Evolutionary conservation across 2,797 vertebrate genomes (phyloP).

Genomic region (Esox masquinongy): DNA sequence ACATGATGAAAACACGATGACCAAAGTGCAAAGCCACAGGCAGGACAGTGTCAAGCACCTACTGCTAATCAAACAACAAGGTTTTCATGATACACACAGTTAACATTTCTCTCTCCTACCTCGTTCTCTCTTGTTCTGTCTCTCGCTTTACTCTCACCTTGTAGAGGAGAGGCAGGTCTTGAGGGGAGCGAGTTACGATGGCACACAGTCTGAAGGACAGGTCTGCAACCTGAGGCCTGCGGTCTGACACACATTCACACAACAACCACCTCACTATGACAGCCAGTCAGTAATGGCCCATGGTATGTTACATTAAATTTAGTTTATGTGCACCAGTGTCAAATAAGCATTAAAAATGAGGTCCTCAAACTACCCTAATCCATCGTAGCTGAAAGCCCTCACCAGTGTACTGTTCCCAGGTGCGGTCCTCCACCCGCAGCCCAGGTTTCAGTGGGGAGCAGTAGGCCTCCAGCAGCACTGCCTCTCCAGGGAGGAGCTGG

Average conservation of each 20-base stretch:
- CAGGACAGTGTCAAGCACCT: too few relatives aligned
- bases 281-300: background rate
- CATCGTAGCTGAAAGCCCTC: background rate
- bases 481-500: conserved; percentile 71
- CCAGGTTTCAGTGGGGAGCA: conserved; percentile 61
- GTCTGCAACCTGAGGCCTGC: conserved; percentile 30
- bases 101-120: background rate
- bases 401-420: conserved; percentile 42
- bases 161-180: conserved; percentile 71
- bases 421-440: conserved; percentile 15
- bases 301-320: background rate
- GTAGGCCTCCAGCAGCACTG: conserved; percentile 74
- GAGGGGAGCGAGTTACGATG: conserved; percentile 72
- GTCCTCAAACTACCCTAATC: background rate
- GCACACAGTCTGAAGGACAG: conserved; percentile 70
- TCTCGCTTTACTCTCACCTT: conserved; percentile 57
- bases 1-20: too few relatives aligned
- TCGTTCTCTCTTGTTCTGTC: conserved; percentile 5
- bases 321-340: background rate
- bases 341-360: background rate
- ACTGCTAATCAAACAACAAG: too few relatives aligned
- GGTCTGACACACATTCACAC: conserved; percentile 26
- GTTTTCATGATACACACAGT: background rate
- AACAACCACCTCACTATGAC: conserved; percentile 12
- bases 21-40: too few relatives aligned